A percentile compares a stretch with the other conserved stretches of the same genome.
Conservation (phyloP, 2,797 vertebrate species). For the Sebastes taczanowskii region DNA sequence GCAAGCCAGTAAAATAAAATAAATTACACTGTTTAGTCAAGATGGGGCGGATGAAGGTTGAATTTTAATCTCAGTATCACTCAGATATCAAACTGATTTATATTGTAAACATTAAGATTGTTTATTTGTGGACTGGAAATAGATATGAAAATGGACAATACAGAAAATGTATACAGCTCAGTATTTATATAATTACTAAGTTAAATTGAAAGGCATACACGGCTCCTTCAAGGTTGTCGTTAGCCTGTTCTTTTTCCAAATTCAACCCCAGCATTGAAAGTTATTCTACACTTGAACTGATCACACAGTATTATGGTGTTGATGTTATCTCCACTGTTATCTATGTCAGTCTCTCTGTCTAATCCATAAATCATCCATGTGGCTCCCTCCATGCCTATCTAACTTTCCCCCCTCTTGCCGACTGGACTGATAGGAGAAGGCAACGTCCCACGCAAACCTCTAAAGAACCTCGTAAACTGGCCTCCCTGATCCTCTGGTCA, state of each 20-base stretch:
- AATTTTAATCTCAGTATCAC: not conserved
- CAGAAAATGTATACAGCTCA: not conserved
- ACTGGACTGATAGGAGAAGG: conserved; percentile 52
- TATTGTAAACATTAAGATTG: not conserved
- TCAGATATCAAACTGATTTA: not conserved
- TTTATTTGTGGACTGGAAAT: not conserved
- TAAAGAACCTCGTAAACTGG: conserved; percentile 42
- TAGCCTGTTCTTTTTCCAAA: not conserved
- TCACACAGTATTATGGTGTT: not conserved
- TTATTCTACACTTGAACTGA: conserved; percentile 8
- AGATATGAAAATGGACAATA: not conserved
- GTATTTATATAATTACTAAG: not conserved
- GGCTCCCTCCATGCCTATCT: conserved; percentile 52
- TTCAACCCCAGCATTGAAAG: not conserved
- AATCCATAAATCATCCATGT: conserved; percentile 51
- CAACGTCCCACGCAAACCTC: conserved; percentile 46
- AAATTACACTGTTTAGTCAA: not conserved
- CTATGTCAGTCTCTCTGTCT: conserved; percentile 15
- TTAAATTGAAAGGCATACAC: not conserved
- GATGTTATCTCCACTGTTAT: conserved; percentile 38
- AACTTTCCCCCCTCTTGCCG: conserved; percentile 11
- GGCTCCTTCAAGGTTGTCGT: not conserved
- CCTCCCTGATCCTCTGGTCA: conserved; percentile 43
- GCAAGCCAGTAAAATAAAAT: not conserved
- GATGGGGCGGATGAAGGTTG: not conserved